Conservation (phyloP, 1,140 invertebrate species). For the Trinorchestia longiramus region DNA sequence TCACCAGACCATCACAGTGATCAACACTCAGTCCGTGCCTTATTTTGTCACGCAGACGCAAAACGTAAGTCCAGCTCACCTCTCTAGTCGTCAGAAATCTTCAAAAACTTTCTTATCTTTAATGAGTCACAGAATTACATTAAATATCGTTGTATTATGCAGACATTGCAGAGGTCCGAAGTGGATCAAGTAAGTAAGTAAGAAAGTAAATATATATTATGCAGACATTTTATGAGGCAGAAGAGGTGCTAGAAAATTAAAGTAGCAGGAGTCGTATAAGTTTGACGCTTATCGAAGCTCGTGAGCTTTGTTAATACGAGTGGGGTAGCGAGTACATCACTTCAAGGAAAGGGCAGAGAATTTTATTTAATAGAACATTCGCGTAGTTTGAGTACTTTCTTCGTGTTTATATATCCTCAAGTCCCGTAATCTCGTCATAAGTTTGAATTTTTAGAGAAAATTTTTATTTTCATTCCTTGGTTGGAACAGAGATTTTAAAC, state of each 20-base stretch:
- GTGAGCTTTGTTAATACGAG: background rate
- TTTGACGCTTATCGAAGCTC: background rate
- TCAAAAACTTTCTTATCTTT: background rate
- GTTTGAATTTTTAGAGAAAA: background rate
- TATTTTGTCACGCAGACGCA: constrained; percentile 66
- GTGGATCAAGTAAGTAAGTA: too few relatives aligned
- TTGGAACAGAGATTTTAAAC: background rate
- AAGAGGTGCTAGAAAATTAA: background rate
- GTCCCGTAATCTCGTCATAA: background rate
- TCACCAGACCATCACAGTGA: constrained; percentile 63
- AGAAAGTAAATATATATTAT: too few relatives aligned
- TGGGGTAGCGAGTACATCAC: background rate
- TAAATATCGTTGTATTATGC: background rate
- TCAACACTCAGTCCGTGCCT: constrained; percentile 66
- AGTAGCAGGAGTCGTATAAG: background rate
- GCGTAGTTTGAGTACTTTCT: background rate
- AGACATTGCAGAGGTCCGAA: too few relatives aligned
- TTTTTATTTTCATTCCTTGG: background rate
- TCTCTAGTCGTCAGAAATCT: too few relatives aligned
- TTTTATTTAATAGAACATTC: background rate
- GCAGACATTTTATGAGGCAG: background rate
- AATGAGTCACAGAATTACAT: background rate
- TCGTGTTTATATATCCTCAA: background rate
- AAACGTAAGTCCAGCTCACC: constrained; percentile 59
- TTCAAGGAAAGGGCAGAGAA: background rate